Evolutionary conservation across 2,113 vertebrate species (phyloP), one percentile per base, ranked within the genome.

Genomic region (Cyprinodon brontotheroides): DNA sequence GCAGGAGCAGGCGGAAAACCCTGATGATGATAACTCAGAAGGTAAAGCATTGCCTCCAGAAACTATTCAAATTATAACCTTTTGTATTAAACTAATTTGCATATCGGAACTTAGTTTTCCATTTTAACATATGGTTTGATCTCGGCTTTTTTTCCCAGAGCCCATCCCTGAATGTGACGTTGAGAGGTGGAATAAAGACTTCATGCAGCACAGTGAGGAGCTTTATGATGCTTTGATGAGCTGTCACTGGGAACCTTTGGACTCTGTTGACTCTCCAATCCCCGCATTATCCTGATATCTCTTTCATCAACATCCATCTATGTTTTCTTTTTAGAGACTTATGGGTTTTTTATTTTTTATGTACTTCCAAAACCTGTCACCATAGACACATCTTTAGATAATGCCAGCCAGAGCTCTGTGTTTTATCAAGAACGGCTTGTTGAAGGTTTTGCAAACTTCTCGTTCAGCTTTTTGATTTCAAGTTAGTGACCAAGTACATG

Each of bases 151-250:
- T 57, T 57, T 67, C 15, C 0, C 78, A 95, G 94, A 94, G 60
- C 89, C 93, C n/a, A 89, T 93, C 61, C 81, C 86, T 17, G 90
- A 88, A 7, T 82, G 96, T 79, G 95, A 96, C 71, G 92, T 96
- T 85, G 96, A 97, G 59, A 88, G 93, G 70, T 93, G 96, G 91
- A 97, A 99, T 91, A 95, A 90, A 80, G 94, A 96, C 41, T 97
- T 94, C 87, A 96, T 96, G 95, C 94, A 96, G 83, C 93, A 92
- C 86, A 98, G 97, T 20, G 96, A 98, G 93, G 97, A 98, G 84
- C 91, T 98, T 20, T 98, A 95, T 0, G 94, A 98, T 41, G 94
- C 96, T 15, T 93, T 98, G 80, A 96, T 97, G 96, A 91, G 90
- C 87, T 96, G 95, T 89, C 96, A 94, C 85, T 98, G 96, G 97